Conservation (phyloP, 2,888 invertebrate species). For the Himalopsyche anomala region DNA sequence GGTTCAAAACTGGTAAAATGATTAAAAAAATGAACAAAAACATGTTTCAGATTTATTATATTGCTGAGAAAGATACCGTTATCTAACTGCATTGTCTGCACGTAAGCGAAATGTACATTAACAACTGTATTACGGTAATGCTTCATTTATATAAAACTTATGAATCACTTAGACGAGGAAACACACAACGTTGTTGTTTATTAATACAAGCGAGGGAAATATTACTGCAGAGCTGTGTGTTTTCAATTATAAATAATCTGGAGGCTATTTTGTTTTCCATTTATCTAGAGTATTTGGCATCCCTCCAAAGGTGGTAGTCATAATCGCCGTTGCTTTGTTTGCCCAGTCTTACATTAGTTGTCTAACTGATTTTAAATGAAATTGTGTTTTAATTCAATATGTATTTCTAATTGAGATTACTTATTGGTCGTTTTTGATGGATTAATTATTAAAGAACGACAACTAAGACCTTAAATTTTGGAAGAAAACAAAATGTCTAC, state of each 20-base stretch:
- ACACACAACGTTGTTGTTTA: constrained; percentile 34
- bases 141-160: constrained; percentile 25
- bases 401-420: background rate
- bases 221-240: constrained; percentile 46
- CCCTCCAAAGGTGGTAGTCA: constrained; percentile 49
- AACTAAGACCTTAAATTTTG: background rate
- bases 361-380: constrained; percentile 37
- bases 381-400: constrained; percentile 14
- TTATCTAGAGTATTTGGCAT: constrained; percentile 52
- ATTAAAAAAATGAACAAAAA: too few species aligned
- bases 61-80: too few species aligned
- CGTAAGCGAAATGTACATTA: too few species aligned
- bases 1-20: too few species aligned
- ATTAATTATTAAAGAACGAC: background rate
- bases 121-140: constrained; percentile 1
- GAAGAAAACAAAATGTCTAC: background rate
- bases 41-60: too few species aligned
- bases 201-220: constrained; percentile 37
- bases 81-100: too few species aligned
- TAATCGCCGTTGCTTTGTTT: constrained; percentile 41
- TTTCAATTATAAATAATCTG: constrained; percentile 59
- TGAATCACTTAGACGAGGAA: background rate
- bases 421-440: background rate
- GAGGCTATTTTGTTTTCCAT: constrained; percentile 55
- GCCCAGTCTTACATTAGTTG: constrained; percentile 39